Percentiles rank a stretch among this genome's conserved stretches.
These are phyloP conservation scores for Xylocopa sonorina DNA, from an alignment of 1,140 invertebrate genomes.

Conservation along the genomic window DNA sequence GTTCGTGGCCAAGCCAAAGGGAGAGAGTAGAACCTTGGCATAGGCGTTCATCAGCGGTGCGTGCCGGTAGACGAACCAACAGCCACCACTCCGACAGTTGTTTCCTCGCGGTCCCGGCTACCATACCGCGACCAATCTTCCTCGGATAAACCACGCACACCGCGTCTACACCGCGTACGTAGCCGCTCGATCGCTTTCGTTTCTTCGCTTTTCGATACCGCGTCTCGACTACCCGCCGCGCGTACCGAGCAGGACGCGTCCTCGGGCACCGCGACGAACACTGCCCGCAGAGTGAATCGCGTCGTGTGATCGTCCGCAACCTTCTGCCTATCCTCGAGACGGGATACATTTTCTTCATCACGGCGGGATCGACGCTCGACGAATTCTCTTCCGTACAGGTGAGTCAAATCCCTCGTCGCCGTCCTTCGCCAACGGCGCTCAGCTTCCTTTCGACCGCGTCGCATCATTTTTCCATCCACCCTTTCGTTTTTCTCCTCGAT, in stretches of 20 bases:
- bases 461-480: too few species aligned
- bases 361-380: neutral
- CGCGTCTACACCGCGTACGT: neutral
- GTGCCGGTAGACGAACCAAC: slow-evolving; percentile 5
- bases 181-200: neutral
- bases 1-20: slow-evolving; percentile 14
- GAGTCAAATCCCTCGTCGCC: neutral
- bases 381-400: neutral
- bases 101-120: slow-evolving; percentile 4
- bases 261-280: neutral
- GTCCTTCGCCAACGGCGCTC: too few species aligned
- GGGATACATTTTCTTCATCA: neutral
- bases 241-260: neutral
- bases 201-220: too few species aligned
- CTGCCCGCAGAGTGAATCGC: neutral
- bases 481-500: too few species aligned
- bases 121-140: neutral
- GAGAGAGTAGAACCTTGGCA: slow-evolving; percentile 29
- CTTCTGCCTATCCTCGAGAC: neutral
- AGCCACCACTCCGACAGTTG: neutral
- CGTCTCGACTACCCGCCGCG: too few species aligned
- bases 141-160: neutral
- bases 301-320: neutral
- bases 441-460: too few species aligned
- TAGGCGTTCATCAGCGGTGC: slow-evolving; percentile 11